phyloP scores from a whole-genome alignment of 2,888 invertebrate genomes.

The Leucozona laternaria region DNA sequence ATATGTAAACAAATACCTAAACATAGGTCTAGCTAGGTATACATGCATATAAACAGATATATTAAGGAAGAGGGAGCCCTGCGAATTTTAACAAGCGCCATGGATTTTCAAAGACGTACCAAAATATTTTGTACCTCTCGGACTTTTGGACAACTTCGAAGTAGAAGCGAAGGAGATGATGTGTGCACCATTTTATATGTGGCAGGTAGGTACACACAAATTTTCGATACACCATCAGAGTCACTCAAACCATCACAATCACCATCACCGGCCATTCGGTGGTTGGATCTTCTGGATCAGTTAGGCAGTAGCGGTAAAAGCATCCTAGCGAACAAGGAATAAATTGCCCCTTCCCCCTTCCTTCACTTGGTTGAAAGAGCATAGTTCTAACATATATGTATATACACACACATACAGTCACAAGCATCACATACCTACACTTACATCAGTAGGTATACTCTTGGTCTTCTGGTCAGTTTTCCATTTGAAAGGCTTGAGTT shows the following conservation, averaged over 20 bases:
- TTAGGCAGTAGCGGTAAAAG: slow-evolving; percentile 72
- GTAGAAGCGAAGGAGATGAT: slow-evolving; percentile 70
- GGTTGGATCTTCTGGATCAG: slow-evolving; percentile 72
- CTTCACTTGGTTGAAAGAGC: slow-evolving; percentile 42
- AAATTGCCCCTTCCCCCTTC: slow-evolving; percentile 76
- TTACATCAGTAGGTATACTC: slow-evolving; percentile 36
- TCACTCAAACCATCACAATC: slow-evolving; percentile 42
- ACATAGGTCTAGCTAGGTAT: neutral
- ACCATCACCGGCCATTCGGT: slow-evolving; percentile 29
- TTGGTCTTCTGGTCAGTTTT: slow-evolving; percentile 76
- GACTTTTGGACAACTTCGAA: slow-evolving; percentile 70
- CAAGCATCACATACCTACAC: slow-evolving; percentile 7
- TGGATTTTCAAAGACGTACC: slow-evolving; percentile 69
- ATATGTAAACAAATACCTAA: neutral
- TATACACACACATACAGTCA: slow-evolving; percentile 8
- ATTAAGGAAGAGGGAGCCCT: slow-evolving; percentile 17
- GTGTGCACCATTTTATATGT: slow-evolving; percentile 60
- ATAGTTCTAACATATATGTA: slow-evolving; percentile 32
- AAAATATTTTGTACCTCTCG: slow-evolving; percentile 71
- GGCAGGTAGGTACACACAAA: slow-evolving; percentile 54
- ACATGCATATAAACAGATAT: neutral
- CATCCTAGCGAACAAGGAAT: slow-evolving; percentile 77
- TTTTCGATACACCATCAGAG: slow-evolving; percentile 48
- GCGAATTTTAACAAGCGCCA: slow-evolving; percentile 60
- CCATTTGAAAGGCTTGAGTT: slow-evolving; percentile 78